Percentiles rank a stretch among this genome's conserved stretches.
Conservation (phyloP, 2,113 vertebrate species). For the Apteryx owenii region DNA sequence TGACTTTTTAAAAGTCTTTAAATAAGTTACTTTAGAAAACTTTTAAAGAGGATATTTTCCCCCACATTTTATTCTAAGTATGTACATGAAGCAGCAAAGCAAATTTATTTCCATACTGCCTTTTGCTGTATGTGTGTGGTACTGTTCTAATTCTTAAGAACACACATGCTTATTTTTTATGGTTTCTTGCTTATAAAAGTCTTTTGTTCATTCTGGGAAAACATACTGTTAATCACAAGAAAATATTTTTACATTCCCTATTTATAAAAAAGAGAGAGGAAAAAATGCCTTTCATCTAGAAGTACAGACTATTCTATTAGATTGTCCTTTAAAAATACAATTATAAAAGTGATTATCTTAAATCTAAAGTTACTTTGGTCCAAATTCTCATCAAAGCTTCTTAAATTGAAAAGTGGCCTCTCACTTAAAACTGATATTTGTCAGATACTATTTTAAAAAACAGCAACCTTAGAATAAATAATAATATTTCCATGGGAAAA, state of each 20-base stretch:
- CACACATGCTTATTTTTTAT: not conserved
- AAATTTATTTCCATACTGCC: not conserved
- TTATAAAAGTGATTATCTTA: not conserved
- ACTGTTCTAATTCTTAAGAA: not conserved
- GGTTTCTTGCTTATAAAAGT: not conserved
- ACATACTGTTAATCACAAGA: not conserved
- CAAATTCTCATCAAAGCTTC: not conserved
- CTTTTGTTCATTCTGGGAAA: slow-evolving; percentile 10
- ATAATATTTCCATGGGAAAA: not conserved
- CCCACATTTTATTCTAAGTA: not conserved
- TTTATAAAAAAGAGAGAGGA: not conserved
- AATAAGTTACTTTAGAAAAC: not conserved
- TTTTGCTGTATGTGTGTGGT: not conserved
- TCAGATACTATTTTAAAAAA: not conserved
- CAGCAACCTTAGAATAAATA: not conserved
- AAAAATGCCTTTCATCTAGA: not conserved
- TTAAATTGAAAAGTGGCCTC: not conserved
- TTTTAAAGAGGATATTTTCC: not conserved
- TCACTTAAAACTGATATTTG: not conserved
- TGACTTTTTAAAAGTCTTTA: not conserved
- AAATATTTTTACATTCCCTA: slow-evolving; percentile 2
- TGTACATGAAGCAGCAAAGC: not conserved
- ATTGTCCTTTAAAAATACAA: not conserved
- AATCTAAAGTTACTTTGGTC: not conserved
- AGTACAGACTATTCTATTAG: not conserved